Evolutionary conservation across 2,113 vertebrate genomes (phyloP).

Genomic region (Catharus fuscescens): DNA sequence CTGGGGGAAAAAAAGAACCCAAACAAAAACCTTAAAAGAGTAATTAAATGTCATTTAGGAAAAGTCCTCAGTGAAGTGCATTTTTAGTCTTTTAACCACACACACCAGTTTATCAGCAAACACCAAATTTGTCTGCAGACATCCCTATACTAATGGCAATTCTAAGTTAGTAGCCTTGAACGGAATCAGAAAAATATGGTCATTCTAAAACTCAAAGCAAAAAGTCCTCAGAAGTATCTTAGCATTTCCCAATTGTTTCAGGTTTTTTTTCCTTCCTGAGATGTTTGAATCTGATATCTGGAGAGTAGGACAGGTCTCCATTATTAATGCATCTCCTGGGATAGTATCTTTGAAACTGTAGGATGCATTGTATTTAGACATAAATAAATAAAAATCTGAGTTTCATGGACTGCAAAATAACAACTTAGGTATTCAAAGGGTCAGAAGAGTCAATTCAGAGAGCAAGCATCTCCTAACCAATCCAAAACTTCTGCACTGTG

Average conservation of each 20-base stretch:
- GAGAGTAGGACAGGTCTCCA: neutral
- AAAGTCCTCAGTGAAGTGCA: constrained; percentile 14
- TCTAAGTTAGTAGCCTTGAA: neutral
- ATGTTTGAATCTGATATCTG: neutral
- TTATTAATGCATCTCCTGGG: neutral
- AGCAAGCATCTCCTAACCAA: neutral
- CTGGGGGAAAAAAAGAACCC: neutral
- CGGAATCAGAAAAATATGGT: neutral
- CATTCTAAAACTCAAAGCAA: neutral
- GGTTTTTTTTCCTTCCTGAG: neutral
- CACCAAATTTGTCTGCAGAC: neutral
- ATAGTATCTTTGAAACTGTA: neutral
- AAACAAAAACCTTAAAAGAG: constrained; percentile 13
- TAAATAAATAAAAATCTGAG: neutral
- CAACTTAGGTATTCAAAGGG: neutral
- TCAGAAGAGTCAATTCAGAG: neutral
- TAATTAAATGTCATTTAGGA: constrained; percentile 69
- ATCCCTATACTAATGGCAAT: neutral
- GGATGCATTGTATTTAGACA: neutral
- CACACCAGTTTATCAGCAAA: constrained; percentile 1
- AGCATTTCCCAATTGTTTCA: neutral
- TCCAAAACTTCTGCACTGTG: neutral
- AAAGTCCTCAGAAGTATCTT: neutral
- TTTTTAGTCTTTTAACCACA: constrained; percentile 20
- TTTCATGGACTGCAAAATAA: neutral